Evolutionary conservation across 2,797 vertebrate genomes (phyloP), one percentile per base, ranked within the genome.

Genomic region (Hypotaenidia philippensis): DNA sequence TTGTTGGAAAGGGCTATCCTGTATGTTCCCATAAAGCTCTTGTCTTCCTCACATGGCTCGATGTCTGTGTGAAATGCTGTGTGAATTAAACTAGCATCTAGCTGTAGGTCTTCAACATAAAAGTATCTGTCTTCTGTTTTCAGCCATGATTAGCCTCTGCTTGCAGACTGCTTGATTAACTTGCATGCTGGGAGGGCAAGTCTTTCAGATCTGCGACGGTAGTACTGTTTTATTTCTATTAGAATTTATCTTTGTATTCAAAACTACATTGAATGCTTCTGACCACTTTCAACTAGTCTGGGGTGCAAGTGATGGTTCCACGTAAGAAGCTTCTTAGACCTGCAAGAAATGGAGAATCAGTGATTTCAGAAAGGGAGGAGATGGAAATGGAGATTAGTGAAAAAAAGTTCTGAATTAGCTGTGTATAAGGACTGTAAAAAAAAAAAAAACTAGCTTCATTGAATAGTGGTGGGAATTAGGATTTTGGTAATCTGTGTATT

Each of bases 1-100:
- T 41, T 10, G 2, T 41, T 31, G 74, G 56, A 13, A 68, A 53
- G 23, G 34, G 4, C 14, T 32, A 10, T n/a, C 41, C 52, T 57
- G 11, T 23, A 17, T 3, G 1, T 40, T n/a, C 36, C 49, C 38
- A 17, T 31, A 34, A 12, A 63, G 13, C 41, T 50, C 5, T 13
- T 1, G 3, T 26, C 38, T 56, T 36, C 69, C 26, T 31, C 50
- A 10, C 0, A 0, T 15, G 21, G 5, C 21, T 56, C 65, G 53
- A 26, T 29, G 57, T 10, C 66, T 12, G 3, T 26, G 34, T 13
- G 66, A 52, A 84, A 36, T 20, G 31, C 17, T 10, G 13, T 18
- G 12, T 5, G 19, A 53, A 50, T 40, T 4, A 12, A 18, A 47
- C 40, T 36, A 53, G 11, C 17, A 21, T 25, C 21, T 38, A 69